These are phyloP conservation scores for Rutpela maculata DNA, from an alignment of 2,888 invertebrate genomes.

Conservation along the genomic window DNA sequence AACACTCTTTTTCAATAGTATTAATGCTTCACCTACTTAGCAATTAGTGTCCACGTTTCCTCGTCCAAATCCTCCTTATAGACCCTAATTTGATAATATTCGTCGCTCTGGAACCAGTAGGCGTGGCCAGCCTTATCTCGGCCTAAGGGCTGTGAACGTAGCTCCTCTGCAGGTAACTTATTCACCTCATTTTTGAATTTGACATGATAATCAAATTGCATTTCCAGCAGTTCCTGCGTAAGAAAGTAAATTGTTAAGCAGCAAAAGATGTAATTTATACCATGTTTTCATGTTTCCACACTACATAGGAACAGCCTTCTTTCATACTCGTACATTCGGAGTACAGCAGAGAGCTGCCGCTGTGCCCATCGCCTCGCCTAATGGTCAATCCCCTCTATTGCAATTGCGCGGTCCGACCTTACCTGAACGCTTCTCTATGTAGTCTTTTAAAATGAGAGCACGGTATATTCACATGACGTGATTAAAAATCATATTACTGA, in stretches of 20 bases:
- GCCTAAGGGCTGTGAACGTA: constrained; percentile 93
- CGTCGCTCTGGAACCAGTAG: constrained; percentile 96
- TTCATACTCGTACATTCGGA: too few species aligned
- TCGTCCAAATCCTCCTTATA: constrained; percentile 98
- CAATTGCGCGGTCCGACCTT: too few species aligned
- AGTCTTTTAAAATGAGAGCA: too few species aligned
- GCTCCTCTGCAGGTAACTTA: constrained; percentile 84
- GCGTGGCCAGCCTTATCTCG: constrained; percentile 92
- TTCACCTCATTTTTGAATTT: constrained; percentile 95
- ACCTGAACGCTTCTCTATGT: too few species aligned
- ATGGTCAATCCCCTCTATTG: too few species aligned
- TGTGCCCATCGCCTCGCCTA: too few species aligned
- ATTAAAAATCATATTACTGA: too few species aligned
- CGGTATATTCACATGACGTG: too few species aligned
- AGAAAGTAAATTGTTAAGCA: constrained; percentile 41
- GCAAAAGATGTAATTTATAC: constrained; percentile 37
- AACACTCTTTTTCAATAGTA: neutral
- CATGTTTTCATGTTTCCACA: too few species aligned
- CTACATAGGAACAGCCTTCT: too few species aligned
- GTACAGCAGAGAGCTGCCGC: too few species aligned
- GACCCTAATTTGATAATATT: constrained; percentile 90
- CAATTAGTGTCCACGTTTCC: constrained; percentile 95
- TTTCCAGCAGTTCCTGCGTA: constrained; percentile 88
- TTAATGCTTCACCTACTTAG: constrained; percentile 78
- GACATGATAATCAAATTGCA: constrained; percentile 94